A percentile compares a stretch with the other conserved stretches of the same genome.
These are phyloP conservation scores for Tinea pellionella DNA, from an alignment of 2,888 invertebrate species.

Conservation along the genomic window DNA sequence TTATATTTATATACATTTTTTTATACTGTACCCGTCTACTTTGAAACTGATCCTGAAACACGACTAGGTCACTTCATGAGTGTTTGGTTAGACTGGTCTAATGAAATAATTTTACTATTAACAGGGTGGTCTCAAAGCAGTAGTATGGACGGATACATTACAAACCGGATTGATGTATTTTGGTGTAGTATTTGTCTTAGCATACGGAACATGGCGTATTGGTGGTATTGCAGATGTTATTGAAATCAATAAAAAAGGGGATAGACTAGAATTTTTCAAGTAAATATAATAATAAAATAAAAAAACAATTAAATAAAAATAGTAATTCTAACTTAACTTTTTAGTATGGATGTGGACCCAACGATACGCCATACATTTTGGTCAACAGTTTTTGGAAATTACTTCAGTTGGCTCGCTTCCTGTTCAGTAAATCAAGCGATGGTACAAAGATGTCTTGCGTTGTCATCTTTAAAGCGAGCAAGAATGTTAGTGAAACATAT, in stretches of 20 bases:
- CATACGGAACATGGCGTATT: constrained; percentile 73
- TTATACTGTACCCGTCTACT: too few species aligned
- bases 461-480: constrained; percentile 78
- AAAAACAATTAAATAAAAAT: not conserved
- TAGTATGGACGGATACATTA: constrained; percentile 84
- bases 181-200: constrained; percentile 74
- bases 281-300: constrained; percentile 31
- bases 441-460: constrained; percentile 85
- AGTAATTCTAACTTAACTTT: constrained; percentile 22
- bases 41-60: too few species aligned
- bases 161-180: constrained; percentile 81
- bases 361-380: constrained; percentile 85
- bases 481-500: constrained; percentile 68
- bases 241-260: constrained; percentile 69
- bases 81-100: too few species aligned
- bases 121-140: constrained; percentile 83
- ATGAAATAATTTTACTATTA: too few species aligned
- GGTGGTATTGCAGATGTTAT: constrained; percentile 75
- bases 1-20: too few species aligned
- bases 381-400: constrained; percentile 81
- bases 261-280: constrained; percentile 80
- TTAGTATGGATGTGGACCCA: constrained; percentile 79
- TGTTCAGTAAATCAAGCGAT: constrained; percentile 89
- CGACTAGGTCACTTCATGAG: too few species aligned
- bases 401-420: constrained; percentile 83